Base-by-base conservation (phyloP, 2,888 invertebrate species). In the Argynnis bischoffii region DNA sequence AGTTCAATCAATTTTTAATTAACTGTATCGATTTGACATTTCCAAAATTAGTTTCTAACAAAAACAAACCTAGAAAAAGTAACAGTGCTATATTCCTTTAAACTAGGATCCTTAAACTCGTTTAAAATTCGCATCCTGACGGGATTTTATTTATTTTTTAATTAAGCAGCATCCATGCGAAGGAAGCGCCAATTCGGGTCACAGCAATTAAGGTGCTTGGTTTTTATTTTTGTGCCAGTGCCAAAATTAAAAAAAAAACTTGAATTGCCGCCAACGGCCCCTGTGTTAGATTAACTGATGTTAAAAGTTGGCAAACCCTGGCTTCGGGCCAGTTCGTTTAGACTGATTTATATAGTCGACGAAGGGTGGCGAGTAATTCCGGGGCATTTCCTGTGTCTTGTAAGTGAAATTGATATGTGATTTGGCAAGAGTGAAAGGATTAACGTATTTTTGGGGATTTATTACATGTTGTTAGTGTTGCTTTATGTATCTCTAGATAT, bases 211-310 rank as follows among this genome's bases (percentile, higher is more conserved):
- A 82, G 82, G 81, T 85, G 80, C 78, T 79, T 77, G 78, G 78
- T 86, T 73, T 88, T 87, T 87, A 83, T 88, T 86, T 61, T 87
- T 77, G 84, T 78, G 79, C 77, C 77, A 47, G 84, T 85, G 90
- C 90, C 91, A 90, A 89, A 88, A 78, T 87, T 86, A 82, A 77
- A 76, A 81, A 85, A 86, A 88, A 78, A 72, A 72, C 80, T 87
- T 87, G 87, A 87, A 83, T 81, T 77, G 75, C 76, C 81, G 89
- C 88, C 89, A 90, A 82, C 80, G 75, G 78, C 73, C 76, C 72
- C 78, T 77, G 80, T 78, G 84, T 86, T 88, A 89, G 88, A 89
- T 88, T 89, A 88, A 88, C 84, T 86, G 87, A 85, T 86, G 88
- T 83, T 86, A 86, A 87, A 86, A 87, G 73, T 70, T 70, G 68